Evolutionary conservation across 2,888 invertebrate genomes (phyloP).

Genomic region (Noctua janthina): DNA sequence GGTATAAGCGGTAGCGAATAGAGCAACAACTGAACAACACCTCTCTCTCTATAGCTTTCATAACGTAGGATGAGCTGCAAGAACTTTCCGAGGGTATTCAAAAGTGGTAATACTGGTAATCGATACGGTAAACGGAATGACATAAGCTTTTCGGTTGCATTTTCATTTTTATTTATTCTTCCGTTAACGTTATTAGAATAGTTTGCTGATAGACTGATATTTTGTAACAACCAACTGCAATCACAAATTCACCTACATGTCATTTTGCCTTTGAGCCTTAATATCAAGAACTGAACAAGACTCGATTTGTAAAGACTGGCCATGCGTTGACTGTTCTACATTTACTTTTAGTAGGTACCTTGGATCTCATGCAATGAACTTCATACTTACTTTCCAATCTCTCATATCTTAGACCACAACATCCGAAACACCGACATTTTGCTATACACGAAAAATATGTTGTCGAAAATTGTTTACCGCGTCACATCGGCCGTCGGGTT

Average conservation of each 20-base stretch:
- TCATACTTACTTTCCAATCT: neutral
- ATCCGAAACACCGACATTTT: slow-evolving; percentile 64
- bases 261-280: no score
- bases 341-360: neutral
- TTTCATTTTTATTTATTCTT: neutral
- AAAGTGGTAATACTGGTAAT: neutral
- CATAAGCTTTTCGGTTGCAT: neutral
- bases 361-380: neutral
- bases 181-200: neutral
- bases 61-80: neutral
- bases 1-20: slow-evolving; percentile 46
- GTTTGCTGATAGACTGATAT: neutral
- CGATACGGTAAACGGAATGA: neutral
- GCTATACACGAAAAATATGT: slow-evolving; percentile 73
- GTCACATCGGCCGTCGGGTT: slow-evolving; percentile 34
- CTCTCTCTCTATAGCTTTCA: neutral
- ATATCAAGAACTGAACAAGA: neutral
- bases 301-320: neutral
- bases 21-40: neutral
- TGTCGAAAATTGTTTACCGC: slow-evolving; percentile 74
- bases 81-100: neutral
- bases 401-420: slow-evolving; percentile 42
- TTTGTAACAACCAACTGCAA: neutral
- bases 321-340: neutral
- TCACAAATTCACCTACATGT: neutral